Percentiles rank a stretch among this genome's conserved stretches.
phyloP scores from a whole-genome alignment of 2,113 vertebrate species.

The Myotis lucifugus region DNA sequence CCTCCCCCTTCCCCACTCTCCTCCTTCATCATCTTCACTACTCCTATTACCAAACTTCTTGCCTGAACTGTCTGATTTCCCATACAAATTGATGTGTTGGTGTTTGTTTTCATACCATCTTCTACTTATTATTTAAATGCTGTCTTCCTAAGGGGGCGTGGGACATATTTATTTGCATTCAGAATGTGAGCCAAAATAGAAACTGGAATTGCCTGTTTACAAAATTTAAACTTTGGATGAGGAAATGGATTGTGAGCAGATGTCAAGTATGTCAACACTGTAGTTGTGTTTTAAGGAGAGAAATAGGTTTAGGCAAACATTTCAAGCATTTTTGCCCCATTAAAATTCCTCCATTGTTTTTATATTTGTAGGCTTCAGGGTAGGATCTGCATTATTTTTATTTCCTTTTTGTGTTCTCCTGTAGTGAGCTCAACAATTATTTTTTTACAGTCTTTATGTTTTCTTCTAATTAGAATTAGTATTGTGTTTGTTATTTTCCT shows the following conservation, averaged over 20 bases:
- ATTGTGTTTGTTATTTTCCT: neutral
- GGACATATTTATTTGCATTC: neutral
- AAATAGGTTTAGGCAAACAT: slow-evolving; percentile 48
- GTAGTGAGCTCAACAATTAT: neutral
- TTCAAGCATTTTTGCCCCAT: neutral
- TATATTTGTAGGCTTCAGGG: slow-evolving; percentile 11
- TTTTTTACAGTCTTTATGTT: slow-evolving; percentile 60
- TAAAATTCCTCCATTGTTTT: slow-evolving; percentile 57
- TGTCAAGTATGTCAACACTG: neutral
- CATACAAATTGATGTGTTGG: neutral
- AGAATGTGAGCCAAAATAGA: neutral
- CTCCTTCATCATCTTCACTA: neutral
- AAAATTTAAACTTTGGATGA: slow-evolving; percentile 24
- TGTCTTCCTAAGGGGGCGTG: neutral
- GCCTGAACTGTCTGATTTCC: neutral
- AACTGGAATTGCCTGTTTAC: slow-evolving; percentile 3
- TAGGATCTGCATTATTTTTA: slow-evolving; percentile 32
- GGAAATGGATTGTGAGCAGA: slow-evolving; percentile 15
- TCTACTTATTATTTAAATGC: neutral
- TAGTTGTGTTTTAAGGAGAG: neutral
- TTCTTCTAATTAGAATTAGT: slow-evolving; percentile 37
- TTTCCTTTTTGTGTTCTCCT: slow-evolving; percentile 40
- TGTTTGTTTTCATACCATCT: neutral
- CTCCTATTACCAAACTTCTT: neutral
- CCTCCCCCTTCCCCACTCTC: accelerated